Evolutionary conservation across 2,888 invertebrate genomes (phyloP).

Genomic region (Tenthredo amoena): DNA sequence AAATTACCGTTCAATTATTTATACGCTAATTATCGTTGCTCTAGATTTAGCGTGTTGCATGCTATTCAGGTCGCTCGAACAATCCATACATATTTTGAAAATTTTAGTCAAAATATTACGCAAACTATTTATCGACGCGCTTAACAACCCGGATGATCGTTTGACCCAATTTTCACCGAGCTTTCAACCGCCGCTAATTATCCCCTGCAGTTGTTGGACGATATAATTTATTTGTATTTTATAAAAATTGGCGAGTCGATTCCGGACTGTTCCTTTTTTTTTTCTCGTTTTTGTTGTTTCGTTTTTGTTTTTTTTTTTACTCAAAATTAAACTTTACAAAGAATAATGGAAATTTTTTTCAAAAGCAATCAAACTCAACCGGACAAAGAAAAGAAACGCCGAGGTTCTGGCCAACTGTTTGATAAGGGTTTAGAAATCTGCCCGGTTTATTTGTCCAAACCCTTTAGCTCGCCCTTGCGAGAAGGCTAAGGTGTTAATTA

Average conservation of each 20-base stretch:
- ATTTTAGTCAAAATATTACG: constrained; percentile 20
- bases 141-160: neutral
- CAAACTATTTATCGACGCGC: constrained; percentile 13
- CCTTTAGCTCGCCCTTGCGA: neutral
- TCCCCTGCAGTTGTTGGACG: no score
- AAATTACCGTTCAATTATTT: constrained; percentile 12
- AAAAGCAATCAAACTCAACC: neutral
- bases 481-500: constrained; percentile 35
- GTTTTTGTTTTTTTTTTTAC: neutral
- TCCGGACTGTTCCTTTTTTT: neutral
- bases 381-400: neutral
- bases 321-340: no score
- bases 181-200: no score
- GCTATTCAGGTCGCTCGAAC: neutral
- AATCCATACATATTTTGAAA: constrained; percentile 5
- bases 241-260: no score
- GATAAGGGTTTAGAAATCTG: neutral
- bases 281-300: neutral
- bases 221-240: no score
- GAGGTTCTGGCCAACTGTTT: neutral
- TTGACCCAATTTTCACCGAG: neutral
- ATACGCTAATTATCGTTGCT: constrained; percentile 21
- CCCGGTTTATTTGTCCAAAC: constrained; percentile 19
- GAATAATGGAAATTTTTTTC: neutral
- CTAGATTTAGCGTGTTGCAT: neutral